Base-by-base conservation (phyloP, 2,888 invertebrate genomes). In the Athalia cordata region DNA sequence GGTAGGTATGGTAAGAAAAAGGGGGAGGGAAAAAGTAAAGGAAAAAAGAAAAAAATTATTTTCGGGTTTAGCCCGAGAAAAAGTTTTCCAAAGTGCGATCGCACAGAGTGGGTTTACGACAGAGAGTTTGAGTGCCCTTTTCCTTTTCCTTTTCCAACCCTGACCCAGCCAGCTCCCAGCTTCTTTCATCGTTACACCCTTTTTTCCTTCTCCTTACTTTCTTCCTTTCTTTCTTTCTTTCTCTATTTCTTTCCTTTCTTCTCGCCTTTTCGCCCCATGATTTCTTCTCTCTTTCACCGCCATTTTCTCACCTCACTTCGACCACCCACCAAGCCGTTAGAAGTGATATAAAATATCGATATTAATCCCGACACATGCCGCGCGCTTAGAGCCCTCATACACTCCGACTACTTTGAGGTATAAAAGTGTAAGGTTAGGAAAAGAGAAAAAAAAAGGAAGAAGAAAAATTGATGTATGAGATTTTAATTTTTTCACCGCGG, bases 301-400 rank as follows among this genome's bases (percentile, higher is more conserved):
- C 29, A 15, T 13, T 55, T 55, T 55, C 55, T 55, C 55, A n/a
- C 8, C 9, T 55, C n/a, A 8, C 55, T 55, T 13, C 45, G 57
- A 57, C 75, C 64, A 13, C 62, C n/a, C 29, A 29, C 29, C 29
- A 29, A 29, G 29, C 29, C 61, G 43, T 64, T 62, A 50, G 62
- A 64, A 75, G 62, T 64, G 62, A 50, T 75, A 64, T 75, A 64
- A 75, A 75, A 50, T 61, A 64, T 29, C 62, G 75, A 75, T 75
- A 75, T 75, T 75, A 75, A 75, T 64, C 64, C 43, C 29, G 64
- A 75, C 75, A 64, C 62, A 64, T 75, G 75, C 75, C 75, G 8
- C 50, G 13, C 29, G 50, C 50, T 62, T 52, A n/a, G 47, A 59
- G 47, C 72, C 29, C 29, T 29, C 29, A 29, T 29, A 29, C 29